Conservation (phyloP, 2,113 vertebrate species). For the Thinocorus orbignyianus region DNA sequence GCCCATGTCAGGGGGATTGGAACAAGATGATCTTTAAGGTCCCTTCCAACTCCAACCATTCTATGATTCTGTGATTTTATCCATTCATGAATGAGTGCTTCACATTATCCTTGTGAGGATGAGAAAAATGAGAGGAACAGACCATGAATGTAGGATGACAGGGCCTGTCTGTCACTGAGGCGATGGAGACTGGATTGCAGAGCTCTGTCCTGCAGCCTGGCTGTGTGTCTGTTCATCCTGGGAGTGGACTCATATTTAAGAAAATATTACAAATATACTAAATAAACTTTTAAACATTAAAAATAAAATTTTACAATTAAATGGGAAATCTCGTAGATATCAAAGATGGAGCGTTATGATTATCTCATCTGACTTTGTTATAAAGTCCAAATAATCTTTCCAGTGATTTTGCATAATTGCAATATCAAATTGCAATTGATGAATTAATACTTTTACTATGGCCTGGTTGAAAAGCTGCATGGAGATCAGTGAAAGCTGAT, state of each 20-base stretch:
- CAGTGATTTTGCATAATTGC: not conserved
- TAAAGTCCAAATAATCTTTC: not conserved
- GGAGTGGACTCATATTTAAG: not conserved
- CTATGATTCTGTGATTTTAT: not conserved
- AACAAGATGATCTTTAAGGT: not conserved
- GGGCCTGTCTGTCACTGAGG: not conserved
- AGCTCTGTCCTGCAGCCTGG: not conserved
- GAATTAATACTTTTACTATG: not conserved
- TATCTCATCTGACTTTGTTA: not conserved
- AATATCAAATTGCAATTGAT: not conserved
- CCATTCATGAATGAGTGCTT: not conserved
- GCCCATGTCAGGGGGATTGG: not conserved
- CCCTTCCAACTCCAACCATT: not conserved
- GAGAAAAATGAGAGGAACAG: not conserved
- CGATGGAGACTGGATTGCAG: accelerated
- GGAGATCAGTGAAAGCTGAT: not conserved
- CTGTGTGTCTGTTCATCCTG: not conserved
- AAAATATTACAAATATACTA: not conserved
- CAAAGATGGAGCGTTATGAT: not conserved
- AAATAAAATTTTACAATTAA: not conserved
- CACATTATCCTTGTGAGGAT: not conserved
- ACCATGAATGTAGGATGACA: not conserved
- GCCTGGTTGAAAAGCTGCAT: not conserved
- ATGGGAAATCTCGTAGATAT: not conserved
- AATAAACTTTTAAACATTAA: not conserved